These are phyloP conservation scores for Augochlora pura DNA, from an alignment of 1,140 invertebrate genomes.

Conservation along the genomic window DNA sequence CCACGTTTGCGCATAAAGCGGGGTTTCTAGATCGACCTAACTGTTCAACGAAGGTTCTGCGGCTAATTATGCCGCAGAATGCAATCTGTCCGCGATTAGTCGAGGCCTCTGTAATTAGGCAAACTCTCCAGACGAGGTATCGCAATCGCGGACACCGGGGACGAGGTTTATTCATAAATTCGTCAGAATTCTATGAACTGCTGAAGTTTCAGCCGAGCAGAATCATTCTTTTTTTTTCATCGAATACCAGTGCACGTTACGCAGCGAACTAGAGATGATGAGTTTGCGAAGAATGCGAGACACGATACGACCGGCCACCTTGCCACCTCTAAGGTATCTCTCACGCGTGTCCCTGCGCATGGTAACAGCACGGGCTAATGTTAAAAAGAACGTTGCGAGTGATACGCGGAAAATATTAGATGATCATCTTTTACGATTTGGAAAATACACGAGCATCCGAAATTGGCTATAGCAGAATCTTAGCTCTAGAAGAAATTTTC, in stretches of 20 bases:
- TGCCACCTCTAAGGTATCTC: constrained; percentile 21
- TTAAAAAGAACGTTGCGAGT: background rate
- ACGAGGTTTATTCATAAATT: background rate
- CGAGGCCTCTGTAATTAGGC: constrained; percentile 11
- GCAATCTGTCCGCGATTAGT: constrained; percentile 35
- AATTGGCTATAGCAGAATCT: too few relatives aligned
- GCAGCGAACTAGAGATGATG: background rate
- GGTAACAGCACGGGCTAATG: background rate
- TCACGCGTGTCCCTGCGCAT: constrained; percentile 39
- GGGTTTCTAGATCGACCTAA: constrained; percentile 25
- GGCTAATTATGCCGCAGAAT: constrained; percentile 59
- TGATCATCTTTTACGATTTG: too few relatives aligned
- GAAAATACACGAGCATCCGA: too few relatives aligned
- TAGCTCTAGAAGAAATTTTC: too few relatives aligned
- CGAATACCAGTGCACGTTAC: too few relatives aligned
- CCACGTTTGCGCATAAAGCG: background rate
- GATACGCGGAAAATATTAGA: too few relatives aligned
- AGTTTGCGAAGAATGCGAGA: constrained; percentile 12
- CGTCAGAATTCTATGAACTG: background rate
- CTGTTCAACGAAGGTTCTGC: constrained; percentile 50
- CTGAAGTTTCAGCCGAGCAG: background rate
- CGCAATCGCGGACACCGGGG: background rate
- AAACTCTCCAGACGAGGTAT: background rate
- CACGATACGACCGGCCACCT: background rate
- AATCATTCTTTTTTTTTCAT: constrained; percentile 5